Conservation (phyloP, 2,113 vertebrate species). For the Sander lucioperca region DNA sequence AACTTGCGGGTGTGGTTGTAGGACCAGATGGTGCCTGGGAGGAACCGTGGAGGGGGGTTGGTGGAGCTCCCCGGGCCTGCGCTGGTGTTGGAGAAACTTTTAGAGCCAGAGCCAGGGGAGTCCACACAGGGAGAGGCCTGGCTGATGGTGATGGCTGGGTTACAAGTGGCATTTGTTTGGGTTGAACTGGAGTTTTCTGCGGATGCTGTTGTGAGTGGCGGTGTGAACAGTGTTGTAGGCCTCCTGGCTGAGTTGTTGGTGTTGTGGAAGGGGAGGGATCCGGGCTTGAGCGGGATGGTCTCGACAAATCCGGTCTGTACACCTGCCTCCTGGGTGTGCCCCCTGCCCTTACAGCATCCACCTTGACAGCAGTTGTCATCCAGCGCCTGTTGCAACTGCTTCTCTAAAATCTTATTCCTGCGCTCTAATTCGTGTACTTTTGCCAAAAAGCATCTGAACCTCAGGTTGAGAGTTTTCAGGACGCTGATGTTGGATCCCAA, state of each 20-base stretch:
- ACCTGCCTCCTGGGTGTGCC: slow-evolving; percentile 86
- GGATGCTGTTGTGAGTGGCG: slow-evolving; percentile 67
- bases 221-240: slow-evolving; percentile 79
- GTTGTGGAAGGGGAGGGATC: slow-evolving; percentile 82
- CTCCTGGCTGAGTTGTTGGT: slow-evolving; percentile 83
- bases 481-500: slow-evolving; percentile 97
- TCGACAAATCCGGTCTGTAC: slow-evolving; percentile 93
- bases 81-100: slow-evolving; percentile 40
- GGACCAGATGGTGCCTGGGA: slow-evolving; percentile 96
- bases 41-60: slow-evolving; percentile 85
- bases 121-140: slow-evolving; percentile 79
- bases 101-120: slow-evolving; percentile 71
- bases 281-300: slow-evolving; percentile 86
- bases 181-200: slow-evolving; percentile 45
- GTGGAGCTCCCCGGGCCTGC: slow-evolving; percentile 59
- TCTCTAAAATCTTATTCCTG: slow-evolving; percentile 94
- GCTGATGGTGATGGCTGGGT: slow-evolving; percentile 75
- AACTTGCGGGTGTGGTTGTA: slow-evolving; percentile 93
- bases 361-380: slow-evolving; percentile 80
- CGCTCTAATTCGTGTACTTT: slow-evolving; percentile 97
- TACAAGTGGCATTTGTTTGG: slow-evolving; percentile 45
- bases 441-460: slow-evolving; percentile 96
- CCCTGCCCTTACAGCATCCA: slow-evolving; percentile 65
- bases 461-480: slow-evolving; percentile 94
- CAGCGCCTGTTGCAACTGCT: slow-evolving; percentile 93